Conservation (phyloP, 2,113 vertebrate genomes). For the Neogale vison region DNA sequence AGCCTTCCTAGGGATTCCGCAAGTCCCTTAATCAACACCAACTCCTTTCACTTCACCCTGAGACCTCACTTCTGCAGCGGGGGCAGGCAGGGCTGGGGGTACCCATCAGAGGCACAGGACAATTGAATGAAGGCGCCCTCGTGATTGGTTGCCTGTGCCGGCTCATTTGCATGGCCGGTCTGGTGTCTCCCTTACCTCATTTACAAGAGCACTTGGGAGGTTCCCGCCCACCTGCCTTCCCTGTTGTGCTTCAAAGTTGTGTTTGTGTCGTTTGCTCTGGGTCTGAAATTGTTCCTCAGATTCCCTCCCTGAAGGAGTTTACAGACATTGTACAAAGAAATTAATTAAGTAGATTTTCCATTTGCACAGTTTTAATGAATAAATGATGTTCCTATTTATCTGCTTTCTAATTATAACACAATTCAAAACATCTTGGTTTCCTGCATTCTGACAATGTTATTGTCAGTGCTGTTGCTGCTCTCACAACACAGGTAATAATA, state of each 20-base stretch:
- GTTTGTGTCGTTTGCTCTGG: constrained; percentile 30
- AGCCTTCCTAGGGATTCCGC: not conserved
- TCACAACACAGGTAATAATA: constrained; percentile 61
- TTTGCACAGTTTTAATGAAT: constrained; percentile 80
- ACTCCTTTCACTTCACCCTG: not conserved
- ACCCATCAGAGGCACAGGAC: not conserved
- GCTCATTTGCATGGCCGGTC: not conserved
- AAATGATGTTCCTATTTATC: constrained; percentile 80
- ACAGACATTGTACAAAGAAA: constrained; percentile 78
- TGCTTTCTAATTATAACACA: constrained; percentile 80
- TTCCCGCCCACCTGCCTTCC: not conserved
- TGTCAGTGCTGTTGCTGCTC: constrained; percentile 65
- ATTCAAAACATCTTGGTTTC: constrained; percentile 75
- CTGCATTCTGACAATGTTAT: constrained; percentile 50
- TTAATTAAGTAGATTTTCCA: constrained; percentile 81
- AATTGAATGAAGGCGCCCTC: not conserved
- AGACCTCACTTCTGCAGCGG: not conserved
- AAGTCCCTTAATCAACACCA: constrained; percentile 36
- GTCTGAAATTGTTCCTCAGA: constrained; percentile 61
- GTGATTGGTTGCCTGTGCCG: not conserved
- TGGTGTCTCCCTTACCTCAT: not conserved
- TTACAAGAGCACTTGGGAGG: not conserved
- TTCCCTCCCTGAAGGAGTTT: constrained; percentile 72
- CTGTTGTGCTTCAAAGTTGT: not conserved
- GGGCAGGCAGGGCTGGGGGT: not conserved